Base-by-base conservation (phyloP, 2,797 vertebrate genomes). In the Mastacembelus armatus region DNA sequence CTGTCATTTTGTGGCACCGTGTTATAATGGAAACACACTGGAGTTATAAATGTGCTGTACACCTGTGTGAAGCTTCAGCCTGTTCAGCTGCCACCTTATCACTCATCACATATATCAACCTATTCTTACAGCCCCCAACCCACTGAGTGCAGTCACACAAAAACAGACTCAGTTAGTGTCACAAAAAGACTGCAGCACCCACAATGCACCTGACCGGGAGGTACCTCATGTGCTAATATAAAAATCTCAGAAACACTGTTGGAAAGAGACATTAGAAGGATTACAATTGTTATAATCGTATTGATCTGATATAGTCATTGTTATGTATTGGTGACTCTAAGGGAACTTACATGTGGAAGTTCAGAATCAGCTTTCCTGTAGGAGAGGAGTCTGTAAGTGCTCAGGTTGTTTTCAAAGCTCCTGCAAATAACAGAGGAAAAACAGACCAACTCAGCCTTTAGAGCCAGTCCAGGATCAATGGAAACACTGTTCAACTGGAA, bases 361-460 rank as follows among this genome's bases (percentile, higher is more conserved):
- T 97, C 93, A 0, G 93, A 87, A 65, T 96, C 94, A 0, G 93
- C 79, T 56, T 87, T 92, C 71, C 93, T 96, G 73, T 95, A 91
- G 5, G 96, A 95, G 22, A 99, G 92, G 5, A 96, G 93, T 80
- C 98, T 95, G 85, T 99, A 99, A 0, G 93, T 97, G 75, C 80
- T 95, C 68, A 98, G 92, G 62, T 98, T 99, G 90, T 94, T 95
- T 81, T 97, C 95, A 84, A 99, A 99, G 91, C 95, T 98, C 94
- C 98, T 99, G 75, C 50, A 69, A 52, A 44, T 10, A 1, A 54
- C n/a, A 67, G 0, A 65, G 0, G n/a, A n/a, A n/a, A n/a, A n/a
- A n/a, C n/a, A n/a, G n/a, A n/a, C n/a, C n/a, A n/a, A n/a, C n/a
- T n/a, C n/a, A n/a, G n/a, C 15, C 16, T 52, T 63, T 14, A 22